These are phyloP conservation scores for Tetragonula clypearis DNA, from an alignment of 1,140 invertebrate genomes.

Conservation along the genomic window DNA sequence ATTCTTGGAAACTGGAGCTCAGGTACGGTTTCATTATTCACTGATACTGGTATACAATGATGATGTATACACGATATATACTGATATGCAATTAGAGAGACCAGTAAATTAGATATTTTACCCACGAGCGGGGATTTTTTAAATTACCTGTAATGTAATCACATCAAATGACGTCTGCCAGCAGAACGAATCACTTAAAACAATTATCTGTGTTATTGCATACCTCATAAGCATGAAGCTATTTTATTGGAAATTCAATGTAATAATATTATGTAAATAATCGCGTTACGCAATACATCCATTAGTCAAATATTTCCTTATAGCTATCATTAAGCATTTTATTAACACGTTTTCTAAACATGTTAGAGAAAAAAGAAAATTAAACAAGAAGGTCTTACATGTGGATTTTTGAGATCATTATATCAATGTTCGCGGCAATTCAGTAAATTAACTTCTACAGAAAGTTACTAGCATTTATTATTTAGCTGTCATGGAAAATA, in stretches of 20 bases:
- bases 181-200: not conserved
- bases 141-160: slow-evolving; percentile 5
- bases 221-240: not conserved
- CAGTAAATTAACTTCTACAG: not conserved
- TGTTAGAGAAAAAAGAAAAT: not conserved
- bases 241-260: not conserved
- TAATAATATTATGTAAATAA: not conserved
- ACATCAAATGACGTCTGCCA: not conserved
- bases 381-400: not conserved
- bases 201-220: not conserved
- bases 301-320: not conserved
- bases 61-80: not conserved
- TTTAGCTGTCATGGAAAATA: not conserved
- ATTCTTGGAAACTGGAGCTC: not conserved
- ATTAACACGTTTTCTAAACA: not conserved
- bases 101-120: slow-evolving; percentile 8
- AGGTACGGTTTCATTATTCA: slow-evolving; percentile 11
- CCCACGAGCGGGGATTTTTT: slow-evolving; percentile 11
- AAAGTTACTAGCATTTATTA: not conserved
- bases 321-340: not conserved
- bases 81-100: slow-evolving; percentile 16
- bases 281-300: not conserved
- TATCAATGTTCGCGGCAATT: not conserved
- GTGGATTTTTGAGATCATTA: not conserved
- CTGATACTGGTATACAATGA: not conserved